These are phyloP conservation scores for Sminthurides aquaticus DNA, from an alignment of 2,888 invertebrate species.

Conservation along the genomic window DNA sequence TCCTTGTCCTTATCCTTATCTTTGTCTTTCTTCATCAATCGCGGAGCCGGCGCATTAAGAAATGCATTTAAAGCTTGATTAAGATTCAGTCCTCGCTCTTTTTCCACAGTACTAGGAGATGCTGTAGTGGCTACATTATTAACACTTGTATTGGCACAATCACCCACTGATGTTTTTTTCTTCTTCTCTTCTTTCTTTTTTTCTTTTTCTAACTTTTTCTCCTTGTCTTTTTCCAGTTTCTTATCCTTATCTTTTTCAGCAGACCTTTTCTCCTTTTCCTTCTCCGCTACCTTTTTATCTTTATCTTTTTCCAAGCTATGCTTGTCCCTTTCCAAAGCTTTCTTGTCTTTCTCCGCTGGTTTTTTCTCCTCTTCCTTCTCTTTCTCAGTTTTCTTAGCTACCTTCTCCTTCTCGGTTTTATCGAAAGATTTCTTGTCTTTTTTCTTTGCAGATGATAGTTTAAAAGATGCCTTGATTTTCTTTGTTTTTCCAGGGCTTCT, in stretches of 20 bases:
- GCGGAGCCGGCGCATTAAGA: conserved; percentile 41
- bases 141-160: background rate
- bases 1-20: conserved; percentile 31
- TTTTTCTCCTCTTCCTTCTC: conserved; percentile 29
- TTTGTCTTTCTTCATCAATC: conserved; percentile 31
- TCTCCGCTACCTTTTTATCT: conserved; percentile 4
- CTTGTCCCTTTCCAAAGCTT: conserved; percentile 4
- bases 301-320: background rate
- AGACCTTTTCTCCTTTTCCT: conserved; percentile 15
- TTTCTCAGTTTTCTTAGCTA: conserved; percentile 15
- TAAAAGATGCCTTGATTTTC: conserved; percentile 38
- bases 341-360: conserved; percentile 10
- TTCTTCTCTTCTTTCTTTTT: conserved; percentile 30
- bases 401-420: conserved; percentile 11
- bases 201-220: conserved; percentile 32
- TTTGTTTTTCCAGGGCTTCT: conserved; percentile 40
- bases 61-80: conserved; percentile 38
- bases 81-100: conserved; percentile 14
- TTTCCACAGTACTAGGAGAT: conserved; percentile 5
- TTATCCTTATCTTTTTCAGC: conserved; percentile 10
- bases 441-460: conserved; percentile 30
- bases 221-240: conserved; percentile 28
- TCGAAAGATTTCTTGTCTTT: conserved; percentile 29
- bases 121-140: background rate
- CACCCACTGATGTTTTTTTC: conserved; percentile 15